Evolutionary conservation across 2,888 invertebrate species (phyloP), one percentile per base, ranked within the genome.

Genomic region (Amphipyra tragopoginis): DNA sequence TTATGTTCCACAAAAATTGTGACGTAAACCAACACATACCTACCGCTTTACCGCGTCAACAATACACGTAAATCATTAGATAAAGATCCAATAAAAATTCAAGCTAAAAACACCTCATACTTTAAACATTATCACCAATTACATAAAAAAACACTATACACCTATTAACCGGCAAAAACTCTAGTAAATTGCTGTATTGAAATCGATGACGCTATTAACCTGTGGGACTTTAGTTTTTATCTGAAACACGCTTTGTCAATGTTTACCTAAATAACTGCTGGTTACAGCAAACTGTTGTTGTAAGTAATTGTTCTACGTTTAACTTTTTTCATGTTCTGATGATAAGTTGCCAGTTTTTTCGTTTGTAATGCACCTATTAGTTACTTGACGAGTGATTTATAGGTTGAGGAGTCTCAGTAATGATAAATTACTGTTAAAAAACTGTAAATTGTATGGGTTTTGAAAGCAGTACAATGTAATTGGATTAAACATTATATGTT

Each of bases 151-250:
- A 64, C 55, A 68, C 26, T 65, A 82, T 82, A 80, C 81, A 75
- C 82, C 81, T 45, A 73, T 67, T 76, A 72, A 47, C 29, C 33
- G 11, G 61, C 50, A 81, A 79, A 79, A 82, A 75, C 38, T 72
- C 74, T 61, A 72, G 74, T 71, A 81, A 88, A 91, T 84, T 83
- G 78, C 87, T 85, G 82, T 87, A 90, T 90, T 90, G 88, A 84
- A 87, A 88, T 80, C 75, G 85, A 90, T 88, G 82, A 74, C 71
- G 69, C 57, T 62, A 67, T 66, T 82, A 77, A 76, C 58, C 52
- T 78, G 83, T 85, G 86, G 58, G 83, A 84, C 80, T 85, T 82
- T 78, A 73, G 81, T 89, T 89, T 87, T 88, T 89, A 70, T 82
- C 52, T 67, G 8, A 53, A 68, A 55, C 38, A 53, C 54, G 52